Evolutionary conservation across 2,888 invertebrate genomes (phyloP).

Genomic region (Hypercompe scribonia): DNA sequence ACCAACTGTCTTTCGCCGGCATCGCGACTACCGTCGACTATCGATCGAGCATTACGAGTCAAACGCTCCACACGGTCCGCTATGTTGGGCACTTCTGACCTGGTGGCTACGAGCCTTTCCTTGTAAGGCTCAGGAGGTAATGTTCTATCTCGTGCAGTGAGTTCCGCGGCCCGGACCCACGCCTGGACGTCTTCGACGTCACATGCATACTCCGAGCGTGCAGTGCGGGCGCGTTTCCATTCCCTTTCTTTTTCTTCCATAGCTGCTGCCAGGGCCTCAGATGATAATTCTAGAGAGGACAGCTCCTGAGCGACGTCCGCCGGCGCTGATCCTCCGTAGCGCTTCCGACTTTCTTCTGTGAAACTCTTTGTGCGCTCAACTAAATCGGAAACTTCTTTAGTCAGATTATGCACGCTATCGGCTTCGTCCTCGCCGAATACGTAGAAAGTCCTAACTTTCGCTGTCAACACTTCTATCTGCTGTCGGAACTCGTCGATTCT

Average conservation of each 20-base stretch:
- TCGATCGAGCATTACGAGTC: constrained; percentile 91
- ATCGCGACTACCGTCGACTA: constrained; percentile 93
- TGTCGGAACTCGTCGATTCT: constrained; percentile 90
- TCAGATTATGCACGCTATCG: constrained; percentile 86
- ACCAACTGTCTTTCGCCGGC: constrained; percentile 92
- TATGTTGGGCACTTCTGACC: constrained; percentile 90
- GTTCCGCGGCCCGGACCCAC: constrained; percentile 94
- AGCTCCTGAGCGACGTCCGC: constrained; percentile 93
- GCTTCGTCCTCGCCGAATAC: constrained; percentile 92
- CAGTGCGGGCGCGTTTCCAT: constrained; percentile 94
- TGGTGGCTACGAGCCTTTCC: constrained; percentile 91
- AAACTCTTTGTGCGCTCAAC: constrained; percentile 87
- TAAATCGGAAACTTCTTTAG: constrained; percentile 85
- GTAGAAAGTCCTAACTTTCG: constrained; percentile 90
- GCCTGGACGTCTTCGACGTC: constrained; percentile 93
- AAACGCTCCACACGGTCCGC: constrained; percentile 92
- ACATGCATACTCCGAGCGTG: constrained; percentile 92
- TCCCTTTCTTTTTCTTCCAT: constrained; percentile 96
- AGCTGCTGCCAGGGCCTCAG: constrained; percentile 91
- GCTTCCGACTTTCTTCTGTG: constrained; percentile 86
- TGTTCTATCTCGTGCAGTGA: constrained; percentile 93
- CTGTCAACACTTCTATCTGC: constrained; percentile 88
- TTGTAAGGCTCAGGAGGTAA: constrained; percentile 92
- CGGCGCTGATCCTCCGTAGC: constrained; percentile 89
- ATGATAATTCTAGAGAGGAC: constrained; percentile 92